A percentile compares a stretch with the other conserved stretches of the same genome.
Evolutionary conservation across 35 echinoderm and acorn worm species (phyloP).

Genomic region (Anneissia japonica): DNA sequence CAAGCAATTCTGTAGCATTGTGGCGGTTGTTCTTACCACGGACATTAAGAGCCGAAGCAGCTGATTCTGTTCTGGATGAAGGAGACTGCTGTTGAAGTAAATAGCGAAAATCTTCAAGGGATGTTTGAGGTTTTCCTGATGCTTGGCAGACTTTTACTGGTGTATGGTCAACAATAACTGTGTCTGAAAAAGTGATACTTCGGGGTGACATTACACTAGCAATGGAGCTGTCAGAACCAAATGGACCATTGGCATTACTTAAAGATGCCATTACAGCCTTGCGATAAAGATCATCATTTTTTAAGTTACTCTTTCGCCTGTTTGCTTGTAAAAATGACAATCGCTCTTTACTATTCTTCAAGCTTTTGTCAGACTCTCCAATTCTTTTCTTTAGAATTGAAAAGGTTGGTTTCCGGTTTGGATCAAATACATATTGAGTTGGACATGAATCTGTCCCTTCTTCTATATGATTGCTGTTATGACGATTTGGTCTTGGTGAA

Average conservation of each 20-base stretch:
- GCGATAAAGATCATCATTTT: not conserved
- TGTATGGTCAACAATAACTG: constrained; percentile 75
- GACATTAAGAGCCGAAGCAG: constrained; percentile 44
- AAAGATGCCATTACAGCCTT: not conserved
- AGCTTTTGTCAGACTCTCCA: not conserved
- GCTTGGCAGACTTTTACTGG: constrained; percentile 68
- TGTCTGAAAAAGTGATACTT: constrained; percentile 85
- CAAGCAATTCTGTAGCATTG: constrained; percentile 53
- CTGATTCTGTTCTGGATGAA: constrained; percentile 5
- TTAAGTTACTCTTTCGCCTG: not conserved
- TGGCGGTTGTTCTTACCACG: constrained; percentile 35
- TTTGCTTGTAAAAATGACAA: not conserved
- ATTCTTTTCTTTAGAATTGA: constrained; percentile 70
- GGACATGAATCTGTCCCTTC: not conserved
- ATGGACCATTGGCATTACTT: not conserved
- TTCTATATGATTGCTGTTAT: not conserved
- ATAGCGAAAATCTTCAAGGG: constrained; percentile 79
- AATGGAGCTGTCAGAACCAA: constrained; percentile 3
- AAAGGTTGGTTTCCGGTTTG: constrained; percentile 55
- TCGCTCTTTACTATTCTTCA: not conserved
- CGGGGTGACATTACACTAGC: not conserved
- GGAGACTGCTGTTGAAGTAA: constrained; percentile 58
- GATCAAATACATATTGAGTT: constrained; percentile 67
- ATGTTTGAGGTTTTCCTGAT: constrained; percentile 82
- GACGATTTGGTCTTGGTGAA: not conserved